Evolutionary conservation across 2,888 invertebrate genomes (phyloP).

Genomic region (Euplexia lucipara): DNA sequence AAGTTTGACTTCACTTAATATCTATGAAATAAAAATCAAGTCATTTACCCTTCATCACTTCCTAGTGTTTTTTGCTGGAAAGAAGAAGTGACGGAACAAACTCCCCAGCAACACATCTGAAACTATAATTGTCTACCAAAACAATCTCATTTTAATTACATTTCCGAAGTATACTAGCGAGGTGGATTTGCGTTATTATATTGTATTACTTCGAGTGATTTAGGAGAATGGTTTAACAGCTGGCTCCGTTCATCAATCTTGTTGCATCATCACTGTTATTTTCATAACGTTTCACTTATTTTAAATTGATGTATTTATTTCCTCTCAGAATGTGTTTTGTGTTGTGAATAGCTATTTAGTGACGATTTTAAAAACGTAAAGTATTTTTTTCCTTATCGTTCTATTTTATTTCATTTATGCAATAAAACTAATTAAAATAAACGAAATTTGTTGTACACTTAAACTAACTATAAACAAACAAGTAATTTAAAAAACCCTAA

Average conservation of each 20-base stretch:
- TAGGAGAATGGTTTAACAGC: slow-evolving; percentile 48
- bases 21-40: slow-evolving; percentile 31
- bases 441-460: too few species aligned
- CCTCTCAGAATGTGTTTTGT: slow-evolving; percentile 42
- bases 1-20: slow-evolving; percentile 26
- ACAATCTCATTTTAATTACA: slow-evolving; percentile 46
- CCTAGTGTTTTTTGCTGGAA: too few species aligned
- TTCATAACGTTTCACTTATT: slow-evolving; percentile 65
- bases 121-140: slow-evolving; percentile 22
- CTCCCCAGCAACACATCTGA: too few species aligned
- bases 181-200: slow-evolving; percentile 39
- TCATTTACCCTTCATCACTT: slow-evolving; percentile 20
- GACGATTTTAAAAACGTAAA: too few species aligned
- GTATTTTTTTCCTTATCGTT: too few species aligned
- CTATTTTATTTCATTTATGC: too few species aligned
- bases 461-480: too few species aligned
- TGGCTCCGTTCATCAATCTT: slow-evolving; percentile 39
- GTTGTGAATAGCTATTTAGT: too few species aligned
- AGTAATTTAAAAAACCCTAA: too few species aligned
- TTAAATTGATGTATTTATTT: slow-evolving; percentile 45
- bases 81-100: too few species aligned
- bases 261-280: slow-evolving; percentile 51
- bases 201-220: slow-evolving; percentile 51
- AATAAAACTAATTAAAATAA: too few species aligned
- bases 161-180: slow-evolving; percentile 20